Conservation (phyloP, 2,797 vertebrate species). For the Lacerta agilis region DNA sequence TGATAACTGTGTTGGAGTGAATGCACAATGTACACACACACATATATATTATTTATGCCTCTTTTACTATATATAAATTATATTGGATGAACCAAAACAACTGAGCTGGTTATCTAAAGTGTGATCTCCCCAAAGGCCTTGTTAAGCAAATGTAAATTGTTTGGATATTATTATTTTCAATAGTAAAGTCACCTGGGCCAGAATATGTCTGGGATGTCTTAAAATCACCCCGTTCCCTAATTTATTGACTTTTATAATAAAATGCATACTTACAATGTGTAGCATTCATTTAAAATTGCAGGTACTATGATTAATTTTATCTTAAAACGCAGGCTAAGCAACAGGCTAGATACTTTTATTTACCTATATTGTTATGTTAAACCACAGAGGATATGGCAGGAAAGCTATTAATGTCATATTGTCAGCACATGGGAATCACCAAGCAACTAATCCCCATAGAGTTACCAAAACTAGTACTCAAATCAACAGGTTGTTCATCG, state of each 20-base stretch:
- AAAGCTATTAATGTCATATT: neutral
- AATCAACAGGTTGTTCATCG: constrained; percentile 18
- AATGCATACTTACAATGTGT: neutral
- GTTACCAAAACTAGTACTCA: constrained; percentile 32
- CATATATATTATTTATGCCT: constrained; percentile 36
- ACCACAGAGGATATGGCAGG: neutral
- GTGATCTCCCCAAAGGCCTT: constrained; percentile 34
- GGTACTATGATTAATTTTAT: constrained; percentile 7
- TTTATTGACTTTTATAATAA: neutral
- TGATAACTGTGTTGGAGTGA: constrained; percentile 6
- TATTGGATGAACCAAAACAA: constrained; percentile 29
- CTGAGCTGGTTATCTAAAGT: constrained; percentile 34
- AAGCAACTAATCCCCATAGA: neutral
- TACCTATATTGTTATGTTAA: constrained; percentile 28
- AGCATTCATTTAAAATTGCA: constrained; percentile 5
- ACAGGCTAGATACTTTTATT: constrained; percentile 17
- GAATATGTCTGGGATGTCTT: constrained; percentile 6
- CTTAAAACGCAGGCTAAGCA: neutral
- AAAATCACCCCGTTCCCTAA: constrained; percentile 7
- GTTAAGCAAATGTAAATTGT: constrained; percentile 46
- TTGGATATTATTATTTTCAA: constrained; percentile 16
- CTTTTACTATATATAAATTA: constrained; percentile 43
- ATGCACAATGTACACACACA: constrained; percentile 12
- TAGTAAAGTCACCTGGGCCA: constrained; percentile 12
- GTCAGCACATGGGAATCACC: neutral